Conservation (phyloP, 35 echinoderm and acorn worm species). For the Amphiura filiformis region DNA sequence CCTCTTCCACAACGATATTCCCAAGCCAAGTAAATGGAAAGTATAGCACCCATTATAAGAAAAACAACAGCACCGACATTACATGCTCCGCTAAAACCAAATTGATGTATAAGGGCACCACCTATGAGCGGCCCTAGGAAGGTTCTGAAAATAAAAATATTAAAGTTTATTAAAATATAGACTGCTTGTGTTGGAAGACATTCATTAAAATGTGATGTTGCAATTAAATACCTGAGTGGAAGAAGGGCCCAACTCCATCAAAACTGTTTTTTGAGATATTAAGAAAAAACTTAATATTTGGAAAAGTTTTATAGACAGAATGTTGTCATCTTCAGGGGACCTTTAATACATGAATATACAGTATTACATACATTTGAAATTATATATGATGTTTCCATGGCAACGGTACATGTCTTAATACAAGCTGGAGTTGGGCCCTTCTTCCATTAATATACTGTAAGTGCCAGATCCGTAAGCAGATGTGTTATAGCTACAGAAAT, state of each 20-base stretch:
- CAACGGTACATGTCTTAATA: no score
- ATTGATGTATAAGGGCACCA: constrained; percentile 8
- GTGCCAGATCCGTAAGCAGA: no score
- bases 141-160: background rate
- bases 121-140: constrained; percentile 10
- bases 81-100: background rate
- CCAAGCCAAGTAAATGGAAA: background rate
- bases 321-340: no score
- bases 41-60: background rate
- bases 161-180: background rate
- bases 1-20: constrained; percentile 19
- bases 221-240: background rate
- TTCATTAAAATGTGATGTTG: background rate
- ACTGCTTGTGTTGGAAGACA: no score
- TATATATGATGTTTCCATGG: no score
- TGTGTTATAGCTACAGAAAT: no score
- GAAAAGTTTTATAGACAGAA: background rate
- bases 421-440: no score
- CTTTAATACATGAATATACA: no score
- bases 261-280: background rate
- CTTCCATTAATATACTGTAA: no score
- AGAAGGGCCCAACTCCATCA: background rate
- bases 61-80: constrained; percentile 2
- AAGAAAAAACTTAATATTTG: background rate
- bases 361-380: no score